phyloP scores from a whole-genome alignment of 2,797 vertebrate species.

The Alcedo quadribrachys region DNA sequence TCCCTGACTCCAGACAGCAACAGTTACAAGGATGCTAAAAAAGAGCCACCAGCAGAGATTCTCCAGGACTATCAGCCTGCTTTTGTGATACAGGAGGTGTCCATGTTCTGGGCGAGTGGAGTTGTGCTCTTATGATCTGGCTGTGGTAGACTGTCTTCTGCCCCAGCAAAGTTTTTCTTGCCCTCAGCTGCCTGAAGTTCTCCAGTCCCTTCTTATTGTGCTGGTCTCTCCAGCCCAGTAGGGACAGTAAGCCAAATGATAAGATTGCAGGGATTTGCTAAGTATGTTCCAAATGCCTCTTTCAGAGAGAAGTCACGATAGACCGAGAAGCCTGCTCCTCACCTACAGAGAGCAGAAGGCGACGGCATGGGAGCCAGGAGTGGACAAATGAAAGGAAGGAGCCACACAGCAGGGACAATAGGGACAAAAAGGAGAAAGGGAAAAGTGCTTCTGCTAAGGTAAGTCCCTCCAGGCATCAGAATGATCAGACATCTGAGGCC shows the following conservation, averaged over 20 bases:
- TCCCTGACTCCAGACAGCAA: not conserved
- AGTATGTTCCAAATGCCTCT: slow-evolving; percentile 51
- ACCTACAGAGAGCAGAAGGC: slow-evolving; percentile 81
- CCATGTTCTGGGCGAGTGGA: not conserved
- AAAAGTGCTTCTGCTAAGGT: slow-evolving; percentile 69
- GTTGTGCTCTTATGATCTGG: not conserved
- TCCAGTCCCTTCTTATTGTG: not conserved
- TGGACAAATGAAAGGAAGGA: slow-evolving; percentile 82
- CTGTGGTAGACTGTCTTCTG: not conserved
- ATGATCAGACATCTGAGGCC: not conserved
- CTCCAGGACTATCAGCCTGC: not conserved
- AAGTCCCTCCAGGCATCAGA: not conserved
- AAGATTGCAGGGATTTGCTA: not conserved
- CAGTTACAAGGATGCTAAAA: not conserved
- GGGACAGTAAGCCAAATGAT: not conserved
- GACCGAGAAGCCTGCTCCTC: slow-evolving; percentile 82
- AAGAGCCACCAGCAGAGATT: not conserved
- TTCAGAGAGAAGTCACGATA: slow-evolving; percentile 80
- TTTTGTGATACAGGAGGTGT: not conserved
- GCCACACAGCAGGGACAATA: slow-evolving; percentile 63
- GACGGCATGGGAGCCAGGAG: slow-evolving; percentile 74
- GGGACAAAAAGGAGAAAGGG: slow-evolving; percentile 83
- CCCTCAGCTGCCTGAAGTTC: not conserved
- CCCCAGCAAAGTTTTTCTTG: not conserved
- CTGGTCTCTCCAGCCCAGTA: not conserved